Evolutionary conservation across 2,113 vertebrate genomes (phyloP), one percentile per base, ranked within the genome.

Genomic region (Microcebus tavaratra): DNA sequence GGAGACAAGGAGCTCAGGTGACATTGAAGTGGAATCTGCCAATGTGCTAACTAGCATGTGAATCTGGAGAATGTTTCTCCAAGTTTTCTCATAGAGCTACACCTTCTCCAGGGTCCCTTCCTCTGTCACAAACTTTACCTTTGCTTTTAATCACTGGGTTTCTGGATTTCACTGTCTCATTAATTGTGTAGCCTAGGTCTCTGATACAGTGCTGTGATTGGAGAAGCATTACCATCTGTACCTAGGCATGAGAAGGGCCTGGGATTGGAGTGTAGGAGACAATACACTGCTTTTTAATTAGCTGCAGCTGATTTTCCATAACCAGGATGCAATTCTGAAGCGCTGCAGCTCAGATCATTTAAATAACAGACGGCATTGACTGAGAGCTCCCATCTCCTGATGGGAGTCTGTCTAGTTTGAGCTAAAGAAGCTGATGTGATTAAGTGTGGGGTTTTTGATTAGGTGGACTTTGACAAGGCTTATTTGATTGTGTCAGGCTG

Each of bases 381-480:
- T 98, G 93, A 97, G 80, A 87, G 55, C 95, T 95, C 90, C 92
- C 96, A 97, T 98, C 86, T 98, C 96, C 98, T 81, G 75, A 93
- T 25, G 98, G 90, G 95, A 97, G 82, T 81, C 97, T 98, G 95
- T 96, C 98, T 98, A 98, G 76, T 95, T 96, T 95, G 98, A 97
- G 90, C 95, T 97, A 94, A 96, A 98, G 97, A 98, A 98, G 90
- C 97, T 98, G 97, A 97, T 98, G 98, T 98, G 98, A 99, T 99
- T 98, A 98, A 98, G 95, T 97, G 93, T n/a, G 73, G 97, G 57
- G 89, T 23, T 98, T 98, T 98, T 98, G 98, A 99, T 99, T 98
- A 99, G 97, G 98, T 98, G 98, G 97, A 98, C 97, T 98, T 98
- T 98, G 99, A 99, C 98, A 98, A 98, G 97, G 95, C 96, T 96